Conservation (phyloP, 1,140 invertebrate genomes). For the Anoplophora glabripennis region DNA sequence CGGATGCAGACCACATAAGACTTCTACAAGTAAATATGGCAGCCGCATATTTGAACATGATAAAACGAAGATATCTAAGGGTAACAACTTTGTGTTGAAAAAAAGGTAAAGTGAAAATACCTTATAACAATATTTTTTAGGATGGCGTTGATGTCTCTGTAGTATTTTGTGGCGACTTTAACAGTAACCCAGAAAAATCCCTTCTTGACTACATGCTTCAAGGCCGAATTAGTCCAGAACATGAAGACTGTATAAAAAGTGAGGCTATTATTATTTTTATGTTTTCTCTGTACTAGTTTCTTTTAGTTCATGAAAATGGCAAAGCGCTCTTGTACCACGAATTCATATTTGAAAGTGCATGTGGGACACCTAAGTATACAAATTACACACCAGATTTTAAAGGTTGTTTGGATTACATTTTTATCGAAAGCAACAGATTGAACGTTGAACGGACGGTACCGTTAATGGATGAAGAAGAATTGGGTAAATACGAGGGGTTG, state of each 20-base stretch:
- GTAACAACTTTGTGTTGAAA: conserved; percentile 16
- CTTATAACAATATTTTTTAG: conserved; percentile 1
- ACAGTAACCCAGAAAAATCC: conserved; percentile 77
- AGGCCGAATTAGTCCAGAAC: conserved; percentile 52
- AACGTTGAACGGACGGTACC: conserved; percentile 70
- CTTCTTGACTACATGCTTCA: conserved; percentile 73
- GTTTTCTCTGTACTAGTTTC: conserved; percentile 4
- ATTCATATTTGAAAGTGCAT: conserved; percentile 66
- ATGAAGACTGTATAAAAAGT: conserved; percentile 33
- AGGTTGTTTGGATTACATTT: conserved; percentile 92
- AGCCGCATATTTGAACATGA: conserved; percentile 56
- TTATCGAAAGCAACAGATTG: conserved; percentile 68
- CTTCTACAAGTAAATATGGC: conserved; percentile 70
- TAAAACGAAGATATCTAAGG: conserved; percentile 48
- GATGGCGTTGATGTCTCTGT: conserved; percentile 41
- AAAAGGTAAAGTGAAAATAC: not conserved
- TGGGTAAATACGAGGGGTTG: conserved; percentile 68
- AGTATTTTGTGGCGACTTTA: conserved; percentile 83
- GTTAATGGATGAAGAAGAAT: conserved; percentile 71
- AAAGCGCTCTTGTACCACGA: conserved; percentile 52
- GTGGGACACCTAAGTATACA: conserved; percentile 75
- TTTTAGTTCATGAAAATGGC: conserved; percentile 23
- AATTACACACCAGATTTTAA: conserved; percentile 82
- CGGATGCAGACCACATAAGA: conserved; percentile 82
- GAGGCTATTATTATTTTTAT: conserved; percentile 10